phyloP scores from a whole-genome alignment of 2,797 vertebrate genomes.

The Cirrhinus molitorella region DNA sequence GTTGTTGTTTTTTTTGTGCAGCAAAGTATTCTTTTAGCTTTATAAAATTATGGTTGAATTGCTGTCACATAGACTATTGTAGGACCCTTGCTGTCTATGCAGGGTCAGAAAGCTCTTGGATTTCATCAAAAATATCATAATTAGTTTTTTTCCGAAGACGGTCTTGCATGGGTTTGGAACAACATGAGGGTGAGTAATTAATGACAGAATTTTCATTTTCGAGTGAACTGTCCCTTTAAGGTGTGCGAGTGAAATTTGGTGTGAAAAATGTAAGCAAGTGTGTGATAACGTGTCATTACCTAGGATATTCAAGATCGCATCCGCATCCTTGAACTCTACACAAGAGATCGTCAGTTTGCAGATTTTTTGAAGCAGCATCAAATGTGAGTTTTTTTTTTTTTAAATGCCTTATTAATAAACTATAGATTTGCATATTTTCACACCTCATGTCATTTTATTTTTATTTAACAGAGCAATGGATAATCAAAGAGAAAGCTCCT shows the following conservation, averaged over 20 bases:
- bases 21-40: too few species aligned
- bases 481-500: slow-evolving; percentile 52
- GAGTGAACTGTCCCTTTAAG: neutral
- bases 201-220: too few species aligned
- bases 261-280: neutral
- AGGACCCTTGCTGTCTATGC: too few species aligned
- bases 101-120: too few species aligned
- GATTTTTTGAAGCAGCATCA: slow-evolving; percentile 93
- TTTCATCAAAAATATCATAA: too few species aligned
- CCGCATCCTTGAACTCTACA: slow-evolving; percentile 93
- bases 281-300: slow-evolving; percentile 48
- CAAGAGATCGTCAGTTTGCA: slow-evolving; percentile 93
- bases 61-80: too few species aligned
- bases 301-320: slow-evolving; percentile 98
- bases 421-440: neutral
- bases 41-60: too few species aligned
- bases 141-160: too few species aligned
- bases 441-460: slow-evolving; percentile 13
- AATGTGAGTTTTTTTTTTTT: slow-evolving; percentile 81
- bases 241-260: neutral
- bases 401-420: neutral
- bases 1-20: too few species aligned
- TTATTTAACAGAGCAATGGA: slow-evolving; percentile 47
- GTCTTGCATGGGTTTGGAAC: too few species aligned
- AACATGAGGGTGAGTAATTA: too few species aligned